phyloP scores from a whole-genome alignment of 2,888 invertebrate genomes.

The Trissolcus brochymenae region DNA sequence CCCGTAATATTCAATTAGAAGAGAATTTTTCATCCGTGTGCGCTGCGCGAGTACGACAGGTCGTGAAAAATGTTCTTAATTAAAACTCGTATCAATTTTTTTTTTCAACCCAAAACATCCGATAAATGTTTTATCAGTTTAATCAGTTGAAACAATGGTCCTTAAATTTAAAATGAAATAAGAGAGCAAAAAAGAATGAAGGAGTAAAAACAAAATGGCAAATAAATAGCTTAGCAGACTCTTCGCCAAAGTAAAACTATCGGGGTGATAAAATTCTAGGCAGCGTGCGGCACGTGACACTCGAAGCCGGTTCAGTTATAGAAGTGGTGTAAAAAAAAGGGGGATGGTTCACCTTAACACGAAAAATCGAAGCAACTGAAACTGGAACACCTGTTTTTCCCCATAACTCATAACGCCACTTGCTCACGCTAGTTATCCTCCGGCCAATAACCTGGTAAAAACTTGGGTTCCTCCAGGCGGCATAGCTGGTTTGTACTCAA shows the following conservation, averaged over 20 bases:
- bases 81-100: no score
- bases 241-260: background rate
- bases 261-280: background rate
- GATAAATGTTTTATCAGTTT: no score
- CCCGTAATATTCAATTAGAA: no score
- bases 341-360: slow-evolving; percentile 39
- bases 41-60: no score
- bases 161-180: no score
- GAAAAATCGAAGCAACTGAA: slow-evolving; percentile 45
- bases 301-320: background rate
- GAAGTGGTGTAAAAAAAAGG: background rate
- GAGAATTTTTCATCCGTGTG: no score
- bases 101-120: no score
- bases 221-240: background rate
- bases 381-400: slow-evolving; percentile 39
- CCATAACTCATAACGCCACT: slow-evolving; percentile 44
- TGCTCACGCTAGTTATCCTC: slow-evolving; percentile 12
- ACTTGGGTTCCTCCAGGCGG: slow-evolving; percentile 6
- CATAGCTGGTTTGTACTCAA: slow-evolving; percentile 11
- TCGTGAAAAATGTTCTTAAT: no score
- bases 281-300: background rate
- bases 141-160: no score
- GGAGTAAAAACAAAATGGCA: background rate
- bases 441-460: slow-evolving; percentile 13
- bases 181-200: no score